phyloP scores from a whole-genome alignment of 2,113 vertebrate species.

The Tenrec ecaudatus region DNA sequence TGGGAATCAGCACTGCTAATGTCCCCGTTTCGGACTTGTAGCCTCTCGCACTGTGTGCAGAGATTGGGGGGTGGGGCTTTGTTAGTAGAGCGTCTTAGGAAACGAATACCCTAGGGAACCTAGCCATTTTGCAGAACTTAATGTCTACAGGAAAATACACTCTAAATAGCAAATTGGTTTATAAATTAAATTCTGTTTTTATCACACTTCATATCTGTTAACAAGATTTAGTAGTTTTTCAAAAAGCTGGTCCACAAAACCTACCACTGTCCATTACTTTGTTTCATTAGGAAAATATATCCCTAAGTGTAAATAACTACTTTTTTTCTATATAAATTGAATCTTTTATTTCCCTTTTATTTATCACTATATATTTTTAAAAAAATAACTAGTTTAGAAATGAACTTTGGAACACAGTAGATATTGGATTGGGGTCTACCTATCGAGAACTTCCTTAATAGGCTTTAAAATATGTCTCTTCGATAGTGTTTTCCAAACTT shows the following conservation, averaged over 20 bases:
- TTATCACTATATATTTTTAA: too few species aligned
- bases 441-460: conserved; percentile 10
- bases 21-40: too few species aligned
- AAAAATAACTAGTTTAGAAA: neutral
- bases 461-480: conserved; percentile 12
- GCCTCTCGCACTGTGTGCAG: neutral
- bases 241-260: neutral
- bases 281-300: conserved; percentile 37
- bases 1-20: too few species aligned
- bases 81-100: neutral
- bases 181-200: conserved; percentile 33
- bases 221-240: neutral
- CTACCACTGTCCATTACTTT: neutral
- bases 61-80: neutral
- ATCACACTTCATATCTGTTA: conserved; percentile 24
- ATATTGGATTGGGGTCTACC: neutral
- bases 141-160: neutral
- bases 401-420: neutral
- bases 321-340: too few species aligned
- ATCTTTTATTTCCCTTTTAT: too few species aligned
- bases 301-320: neutral
- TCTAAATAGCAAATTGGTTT: conserved; percentile 12
- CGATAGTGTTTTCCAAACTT: neutral
- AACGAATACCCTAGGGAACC: neutral
- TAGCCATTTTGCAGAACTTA: conserved; percentile 34